These are phyloP conservation scores for Bombus difficillimus DNA, from an alignment of 1,140 invertebrate genomes.

Conservation along the genomic window DNA sequence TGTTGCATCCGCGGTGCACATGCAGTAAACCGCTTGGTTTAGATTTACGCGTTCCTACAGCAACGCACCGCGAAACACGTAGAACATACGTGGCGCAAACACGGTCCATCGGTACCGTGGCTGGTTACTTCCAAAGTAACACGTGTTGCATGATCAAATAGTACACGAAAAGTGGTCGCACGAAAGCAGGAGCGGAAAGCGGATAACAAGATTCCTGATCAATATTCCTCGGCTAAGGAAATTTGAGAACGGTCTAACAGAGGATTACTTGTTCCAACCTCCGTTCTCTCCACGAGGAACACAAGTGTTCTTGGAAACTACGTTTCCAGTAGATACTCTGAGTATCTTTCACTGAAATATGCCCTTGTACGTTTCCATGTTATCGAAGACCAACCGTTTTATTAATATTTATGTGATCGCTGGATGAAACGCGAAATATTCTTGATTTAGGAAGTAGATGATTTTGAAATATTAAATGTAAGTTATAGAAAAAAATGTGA, in stretches of 20 bases:
- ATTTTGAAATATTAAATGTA: too few relatives aligned
- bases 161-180: slow-evolving; percentile 13
- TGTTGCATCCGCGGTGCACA: slow-evolving; percentile 14
- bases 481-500: too few relatives aligned
- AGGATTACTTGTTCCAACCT: slow-evolving; percentile 3
- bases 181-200: neutral
- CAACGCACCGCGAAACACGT: slow-evolving; percentile 39
- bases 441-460: neutral
- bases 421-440: neutral
- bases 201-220: slow-evolving; percentile 20
- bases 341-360: neutral
- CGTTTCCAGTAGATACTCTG: neutral
- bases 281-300: too few relatives aligned
- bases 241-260: slow-evolving; percentile 12
- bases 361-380: neutral
- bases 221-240: slow-evolving; percentile 21
- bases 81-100: slow-evolving; percentile 24
- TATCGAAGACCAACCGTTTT: neutral
- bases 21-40: slow-evolving; percentile 2
- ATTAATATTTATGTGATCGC: neutral
- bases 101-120: neutral
- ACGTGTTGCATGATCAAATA: slow-evolving; percentile 46
- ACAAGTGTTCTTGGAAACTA: slow-evolving; percentile 14
- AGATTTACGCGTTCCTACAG: slow-evolving; percentile 36
- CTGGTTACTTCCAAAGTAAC: slow-evolving; percentile 34